Evolutionary conservation across 1,140 invertebrate species (phyloP).

Genomic region (Cyclargus thomasi): DNA sequence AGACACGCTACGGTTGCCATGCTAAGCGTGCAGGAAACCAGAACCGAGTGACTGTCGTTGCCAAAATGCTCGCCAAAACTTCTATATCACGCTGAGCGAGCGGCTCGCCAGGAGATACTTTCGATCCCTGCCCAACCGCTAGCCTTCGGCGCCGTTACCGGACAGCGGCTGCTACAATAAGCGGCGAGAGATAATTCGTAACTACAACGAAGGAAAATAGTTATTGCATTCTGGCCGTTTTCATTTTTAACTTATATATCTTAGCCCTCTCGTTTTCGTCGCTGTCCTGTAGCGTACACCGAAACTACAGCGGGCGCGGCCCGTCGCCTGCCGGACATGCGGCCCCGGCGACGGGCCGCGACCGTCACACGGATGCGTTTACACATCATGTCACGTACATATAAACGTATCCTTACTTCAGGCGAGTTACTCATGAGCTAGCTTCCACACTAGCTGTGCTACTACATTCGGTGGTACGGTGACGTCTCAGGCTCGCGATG

Average conservation of each 20-base stretch:
- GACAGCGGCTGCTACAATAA: not conserved
- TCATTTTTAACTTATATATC: no score
- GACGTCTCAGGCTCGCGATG: no score
- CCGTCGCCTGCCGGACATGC: no score
- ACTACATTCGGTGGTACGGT: not conserved
- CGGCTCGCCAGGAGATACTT: not conserved
- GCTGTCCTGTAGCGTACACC: no score
- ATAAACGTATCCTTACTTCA: not conserved
- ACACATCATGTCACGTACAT: not conserved
- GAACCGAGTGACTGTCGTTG: not conserved
- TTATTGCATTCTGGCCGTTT: no score
- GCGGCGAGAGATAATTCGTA: no score
- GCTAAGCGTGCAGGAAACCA: not conserved
- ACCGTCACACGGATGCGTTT: slow-evolving; percentile 7
- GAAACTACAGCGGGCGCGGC: no score
- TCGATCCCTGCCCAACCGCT: not conserved
- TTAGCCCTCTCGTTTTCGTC: no score
- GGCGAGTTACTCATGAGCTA: not conserved
- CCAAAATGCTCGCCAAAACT: not conserved
- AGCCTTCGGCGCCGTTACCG: not conserved
- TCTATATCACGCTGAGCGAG: not conserved
- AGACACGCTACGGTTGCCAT: no score
- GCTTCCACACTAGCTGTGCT: not conserved
- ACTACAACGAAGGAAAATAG: no score
- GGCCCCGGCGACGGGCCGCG: not conserved